Evolutionary conservation across 2,797 vertebrate species (phyloP).

Genomic region (Alosa sapidissima): DNA sequence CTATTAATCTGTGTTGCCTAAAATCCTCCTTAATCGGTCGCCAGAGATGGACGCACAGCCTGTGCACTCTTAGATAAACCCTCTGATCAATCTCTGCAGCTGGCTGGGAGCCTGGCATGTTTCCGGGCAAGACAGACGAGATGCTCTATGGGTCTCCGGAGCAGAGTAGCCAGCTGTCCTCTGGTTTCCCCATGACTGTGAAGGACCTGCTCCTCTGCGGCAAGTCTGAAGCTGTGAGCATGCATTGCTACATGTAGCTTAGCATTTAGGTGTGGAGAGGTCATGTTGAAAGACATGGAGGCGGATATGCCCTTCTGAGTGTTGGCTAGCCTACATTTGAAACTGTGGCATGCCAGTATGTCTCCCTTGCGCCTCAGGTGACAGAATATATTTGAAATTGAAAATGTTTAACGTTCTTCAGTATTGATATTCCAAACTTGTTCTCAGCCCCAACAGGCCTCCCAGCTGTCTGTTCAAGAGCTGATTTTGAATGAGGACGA

Average conservation of each 20-base stretch:
- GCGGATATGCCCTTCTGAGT: background rate
- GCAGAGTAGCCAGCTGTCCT: slow-evolving; percentile 53
- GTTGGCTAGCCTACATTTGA: background rate
- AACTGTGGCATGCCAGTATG: background rate
- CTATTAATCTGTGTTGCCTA: background rate
- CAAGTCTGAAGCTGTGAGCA: slow-evolving; percentile 80
- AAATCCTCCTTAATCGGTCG: background rate
- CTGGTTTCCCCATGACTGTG: slow-evolving; percentile 79
- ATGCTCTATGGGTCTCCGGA: slow-evolving; percentile 54
- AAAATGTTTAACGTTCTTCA: background rate
- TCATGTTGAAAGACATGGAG: background rate
- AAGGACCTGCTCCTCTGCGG: slow-evolving; percentile 90
- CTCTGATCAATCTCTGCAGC: slow-evolving; percentile 61
- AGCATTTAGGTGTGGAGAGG: background rate
- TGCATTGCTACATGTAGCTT: background rate
- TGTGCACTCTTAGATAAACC: slow-evolving; percentile 25
- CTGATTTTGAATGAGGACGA: slow-evolving; percentile 92
- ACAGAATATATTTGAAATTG: background rate
- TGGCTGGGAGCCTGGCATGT: slow-evolving; percentile 64
- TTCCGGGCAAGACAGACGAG: slow-evolving; percentile 47
- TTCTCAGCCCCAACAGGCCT: slow-evolving; percentile 65
- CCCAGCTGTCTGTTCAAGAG: slow-evolving; percentile 80
- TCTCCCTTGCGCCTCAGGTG: background rate
- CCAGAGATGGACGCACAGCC: background rate
- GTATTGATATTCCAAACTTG: slow-evolving; percentile 4